phyloP scores from a whole-genome alignment of 2,797 vertebrate genomes.

The Melanotaenia parkinsoni region DNA sequence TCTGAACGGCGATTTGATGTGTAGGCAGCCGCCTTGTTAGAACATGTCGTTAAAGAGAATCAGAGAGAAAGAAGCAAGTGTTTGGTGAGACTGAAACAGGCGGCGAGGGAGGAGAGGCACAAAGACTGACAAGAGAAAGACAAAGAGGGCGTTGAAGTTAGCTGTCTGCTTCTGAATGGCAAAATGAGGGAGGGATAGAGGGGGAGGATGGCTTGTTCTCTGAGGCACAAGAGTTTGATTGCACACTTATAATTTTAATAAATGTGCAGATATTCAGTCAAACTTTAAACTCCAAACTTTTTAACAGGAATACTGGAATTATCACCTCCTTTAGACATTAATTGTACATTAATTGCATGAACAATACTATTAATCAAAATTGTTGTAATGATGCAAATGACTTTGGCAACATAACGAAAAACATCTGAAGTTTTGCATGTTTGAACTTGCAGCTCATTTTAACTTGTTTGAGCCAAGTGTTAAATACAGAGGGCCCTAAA shows the following conservation, averaged over 20 bases:
- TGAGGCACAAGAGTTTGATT: conserved; percentile 2
- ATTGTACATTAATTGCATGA: no score
- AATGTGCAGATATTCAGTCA: background rate
- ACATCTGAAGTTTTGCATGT: no score
- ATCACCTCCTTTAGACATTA: no score
- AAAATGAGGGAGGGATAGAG: background rate
- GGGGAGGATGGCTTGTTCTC: background rate
- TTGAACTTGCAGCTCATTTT: no score
- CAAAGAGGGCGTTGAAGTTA: conserved; percentile 27
- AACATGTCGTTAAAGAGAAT: conserved; percentile 46
- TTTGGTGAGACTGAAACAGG: conserved; percentile 40
- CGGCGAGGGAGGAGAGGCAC: conserved; percentile 6
- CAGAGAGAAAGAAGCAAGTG: conserved; percentile 13
- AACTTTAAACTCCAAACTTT: conserved; percentile 3
- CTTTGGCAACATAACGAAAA: no score
- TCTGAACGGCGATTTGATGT: conserved; percentile 18
- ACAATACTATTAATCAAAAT: no score
- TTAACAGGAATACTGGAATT: no score
- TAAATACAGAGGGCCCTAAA: no score
- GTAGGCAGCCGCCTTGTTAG: conserved; percentile 44
- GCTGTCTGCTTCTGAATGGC: conserved; percentile 29
- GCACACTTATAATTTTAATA: no score
- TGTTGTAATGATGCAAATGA: no score
- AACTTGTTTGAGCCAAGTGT: no score
- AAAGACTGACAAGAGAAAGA: conserved; percentile 4